Evolutionary conservation across 1,140 invertebrate species (phyloP), one percentile per base, ranked within the genome.

Genomic region (Metaphire vulgaris): DNA sequence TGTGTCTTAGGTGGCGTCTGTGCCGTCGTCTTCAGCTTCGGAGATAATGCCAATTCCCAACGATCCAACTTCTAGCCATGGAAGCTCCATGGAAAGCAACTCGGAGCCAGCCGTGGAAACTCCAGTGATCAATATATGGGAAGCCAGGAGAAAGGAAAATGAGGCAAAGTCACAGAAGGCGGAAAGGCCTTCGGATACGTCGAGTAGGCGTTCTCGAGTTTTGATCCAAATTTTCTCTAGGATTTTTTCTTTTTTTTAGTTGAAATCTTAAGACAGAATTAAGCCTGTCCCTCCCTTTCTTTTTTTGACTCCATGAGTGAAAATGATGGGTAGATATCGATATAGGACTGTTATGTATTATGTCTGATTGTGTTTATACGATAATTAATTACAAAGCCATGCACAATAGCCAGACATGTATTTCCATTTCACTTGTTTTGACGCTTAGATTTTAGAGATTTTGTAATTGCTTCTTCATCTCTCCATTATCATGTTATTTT

Each of bases 111-210:
- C 30, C 6, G 72, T 79, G 30, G 76, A 79, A 34, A 74, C 75
- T 1, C 76, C 80, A n/a, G 77, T 78, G 34, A 79, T 77, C 30
- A 80, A 80, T 68, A 70, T 76, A 1, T 81, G 79, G 80, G 78
- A 33, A 28, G 28, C 30, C 1, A 71, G 69, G 69, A 33, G n/a
- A 21, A 71, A 71, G 28, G 26, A 71, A 21, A 71, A 21, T 30
- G 69, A 71, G 15, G 33, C 69, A 1, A 71, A 32, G 30, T 56
- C 41, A 12, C 69, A 71, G 69, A 71, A 33, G 30, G 28, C 69
- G 0, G 69, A 71, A 21, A 6, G n/a, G 0, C 21, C 69, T 69
- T 2, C 30, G 2, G 67, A 14, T 65, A 14, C 2, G 6, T 69
- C 2, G 6, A 14, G 28, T 26, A 14, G 2, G 28, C 28, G 26